Conservation (phyloP, 2,797 vertebrate species). For the Sylvia borin region DNA sequence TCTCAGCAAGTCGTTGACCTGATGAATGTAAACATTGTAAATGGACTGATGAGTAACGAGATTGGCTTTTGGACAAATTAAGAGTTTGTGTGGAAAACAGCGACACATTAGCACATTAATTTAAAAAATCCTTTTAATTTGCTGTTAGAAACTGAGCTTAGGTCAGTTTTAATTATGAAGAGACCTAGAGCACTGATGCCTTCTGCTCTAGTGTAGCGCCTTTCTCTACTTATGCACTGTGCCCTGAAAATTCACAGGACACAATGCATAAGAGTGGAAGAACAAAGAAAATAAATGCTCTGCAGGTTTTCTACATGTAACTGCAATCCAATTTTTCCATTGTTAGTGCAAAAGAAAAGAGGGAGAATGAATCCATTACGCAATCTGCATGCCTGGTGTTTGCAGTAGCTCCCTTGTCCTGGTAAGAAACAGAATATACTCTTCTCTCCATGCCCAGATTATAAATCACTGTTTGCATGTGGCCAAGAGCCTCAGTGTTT, state of each 20-base stretch:
- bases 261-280: not conserved
- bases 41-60: not conserved
- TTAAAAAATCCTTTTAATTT: not conserved
- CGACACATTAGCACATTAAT: not conserved
- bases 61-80: not conserved
- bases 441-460: not conserved
- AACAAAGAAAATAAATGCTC: not conserved
- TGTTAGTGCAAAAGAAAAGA: not conserved
- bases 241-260: not conserved
- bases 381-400: not conserved
- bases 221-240: not conserved
- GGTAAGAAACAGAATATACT: not conserved
- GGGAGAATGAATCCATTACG: not conserved
- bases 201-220: not conserved
- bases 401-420: not conserved
- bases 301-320: not conserved
- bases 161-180: not conserved
- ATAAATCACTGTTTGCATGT: not conserved
- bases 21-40: not conserved
- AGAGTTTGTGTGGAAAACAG: not conserved
- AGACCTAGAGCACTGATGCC: not conserved
- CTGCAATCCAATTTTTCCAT: not conserved
- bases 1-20: conserved; percentile 5
- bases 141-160: not conserved
- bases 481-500: not conserved